Evolutionary conservation across 2,113 vertebrate species (phyloP).

Genomic region (Phoenicopterus ruber): DNA sequence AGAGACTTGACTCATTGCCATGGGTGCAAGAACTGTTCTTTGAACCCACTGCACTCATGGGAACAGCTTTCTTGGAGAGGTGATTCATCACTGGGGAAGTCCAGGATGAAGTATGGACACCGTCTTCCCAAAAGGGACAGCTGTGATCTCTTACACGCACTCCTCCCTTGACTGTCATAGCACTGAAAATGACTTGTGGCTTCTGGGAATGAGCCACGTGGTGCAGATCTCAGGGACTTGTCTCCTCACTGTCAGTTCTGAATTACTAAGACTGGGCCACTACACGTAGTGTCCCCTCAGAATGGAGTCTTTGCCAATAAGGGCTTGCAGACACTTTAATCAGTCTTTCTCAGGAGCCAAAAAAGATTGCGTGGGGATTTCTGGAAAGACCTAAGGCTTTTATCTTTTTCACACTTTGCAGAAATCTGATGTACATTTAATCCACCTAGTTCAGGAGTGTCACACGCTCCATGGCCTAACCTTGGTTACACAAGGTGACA

Average conservation of each 20-base stretch:
- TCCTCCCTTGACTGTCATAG: background rate
- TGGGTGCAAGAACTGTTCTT: background rate
- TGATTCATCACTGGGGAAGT: slow-evolving; percentile 8
- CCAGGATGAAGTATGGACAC: background rate
- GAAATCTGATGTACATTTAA: background rate
- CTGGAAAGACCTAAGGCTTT: background rate
- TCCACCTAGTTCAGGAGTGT: background rate
- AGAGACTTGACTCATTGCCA: background rate
- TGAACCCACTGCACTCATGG: background rate
- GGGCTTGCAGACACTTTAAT: background rate
- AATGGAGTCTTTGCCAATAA: background rate
- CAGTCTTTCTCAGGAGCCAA: background rate
- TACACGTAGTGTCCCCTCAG: background rate
- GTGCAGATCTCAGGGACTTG: background rate
- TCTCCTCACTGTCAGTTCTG: background rate
- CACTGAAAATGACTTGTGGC: background rate
- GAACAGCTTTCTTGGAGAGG: background rate
- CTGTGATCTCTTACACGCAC: background rate
- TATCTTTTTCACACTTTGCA: background rate
- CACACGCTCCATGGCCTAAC: background rate
- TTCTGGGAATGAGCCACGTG: background rate
- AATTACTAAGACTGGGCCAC: background rate
- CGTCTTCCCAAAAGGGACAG: background rate
- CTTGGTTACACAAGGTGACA: background rate
- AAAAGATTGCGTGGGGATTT: background rate